Conservation (phyloP, 2,888 invertebrate genomes). For the Orthosia gothica region DNA sequence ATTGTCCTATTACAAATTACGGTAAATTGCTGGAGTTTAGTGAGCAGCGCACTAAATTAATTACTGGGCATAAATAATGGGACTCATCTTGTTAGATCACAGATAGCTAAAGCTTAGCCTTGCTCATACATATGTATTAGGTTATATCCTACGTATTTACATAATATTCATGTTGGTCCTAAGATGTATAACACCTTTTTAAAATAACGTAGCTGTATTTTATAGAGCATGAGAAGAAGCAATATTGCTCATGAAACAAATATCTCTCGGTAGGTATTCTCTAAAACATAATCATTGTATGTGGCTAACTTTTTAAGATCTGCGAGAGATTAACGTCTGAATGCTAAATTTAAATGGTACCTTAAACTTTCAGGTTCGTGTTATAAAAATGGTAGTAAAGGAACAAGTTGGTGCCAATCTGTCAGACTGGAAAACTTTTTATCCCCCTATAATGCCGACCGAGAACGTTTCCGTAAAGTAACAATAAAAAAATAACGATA, state of each 20-base stretch:
- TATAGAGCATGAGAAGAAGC: background rate
- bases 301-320: background rate
- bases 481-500: conserved; percentile 64
- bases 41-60: conserved; percentile 68
- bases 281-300: background rate
- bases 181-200: conserved; percentile 1
- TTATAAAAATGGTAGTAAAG: conserved; percentile 42
- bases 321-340: conserved; percentile 3
- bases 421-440: conserved; percentile 57
- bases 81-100: conserved; percentile 70
- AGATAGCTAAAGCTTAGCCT: conserved; percentile 67
- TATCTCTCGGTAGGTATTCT: background rate
- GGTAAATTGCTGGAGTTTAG: conserved; percentile 67
- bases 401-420: conserved; percentile 40
- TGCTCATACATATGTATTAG: conserved; percentile 63
- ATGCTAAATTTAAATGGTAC: background rate
- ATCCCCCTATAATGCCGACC: conserved; percentile 43
- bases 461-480: conserved; percentile 53
- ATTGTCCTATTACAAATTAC: conserved; percentile 65
- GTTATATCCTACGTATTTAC: conserved; percentile 46
- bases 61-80: conserved; percentile 69
- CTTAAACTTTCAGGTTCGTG: conserved; percentile 12
- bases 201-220: background rate
- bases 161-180: conserved; percentile 48
- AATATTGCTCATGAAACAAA: conserved; percentile 9